Evolutionary conservation across 1,140 invertebrate species (phyloP).

Genomic region (Periplaneta americana): DNA sequence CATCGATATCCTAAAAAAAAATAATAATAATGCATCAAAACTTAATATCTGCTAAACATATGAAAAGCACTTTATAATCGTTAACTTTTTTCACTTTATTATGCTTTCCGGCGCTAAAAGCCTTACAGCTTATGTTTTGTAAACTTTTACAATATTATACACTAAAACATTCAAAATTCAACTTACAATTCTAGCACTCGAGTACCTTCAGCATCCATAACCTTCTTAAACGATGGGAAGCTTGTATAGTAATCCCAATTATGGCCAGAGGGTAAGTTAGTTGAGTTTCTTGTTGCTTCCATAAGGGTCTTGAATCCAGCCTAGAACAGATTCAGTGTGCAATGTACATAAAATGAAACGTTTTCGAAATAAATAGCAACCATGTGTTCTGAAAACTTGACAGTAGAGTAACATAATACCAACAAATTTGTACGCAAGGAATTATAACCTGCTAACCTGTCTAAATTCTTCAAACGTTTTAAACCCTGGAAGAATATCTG

Average conservation of each 20-base stretch:
- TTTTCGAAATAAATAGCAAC: background rate
- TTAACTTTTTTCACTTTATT: too few species aligned
- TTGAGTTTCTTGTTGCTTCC: conserved; percentile 57
- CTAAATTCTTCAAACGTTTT: background rate
- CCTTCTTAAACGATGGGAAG: conserved; percentile 58
- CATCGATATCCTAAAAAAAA: conserved; percentile 11
- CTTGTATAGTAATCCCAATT: conserved; percentile 65
- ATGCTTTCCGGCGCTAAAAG: too few species aligned
- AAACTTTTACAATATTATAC: background rate
- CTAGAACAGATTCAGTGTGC: conserved; percentile 40
- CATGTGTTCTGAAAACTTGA: background rate
- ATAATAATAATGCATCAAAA: too few species aligned
- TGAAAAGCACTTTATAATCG: too few species aligned
- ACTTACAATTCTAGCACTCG: conserved; percentile 48
- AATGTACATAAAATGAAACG: too few species aligned
- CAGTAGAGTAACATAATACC: too few species aligned
- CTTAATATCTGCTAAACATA: too few species aligned
- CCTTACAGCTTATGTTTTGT: too few species aligned
- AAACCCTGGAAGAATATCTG: background rate
- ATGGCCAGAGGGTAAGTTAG: conserved; percentile 58
- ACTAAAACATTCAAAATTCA: background rate
- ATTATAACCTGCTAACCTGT: background rate
- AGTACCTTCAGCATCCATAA: conserved; percentile 50
- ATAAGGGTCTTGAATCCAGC: conserved; percentile 48
- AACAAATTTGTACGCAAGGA: background rate